These are phyloP conservation scores for Brienomyrus brachyistius DNA, from an alignment of 2,113 vertebrate species.

Conservation along the genomic window DNA sequence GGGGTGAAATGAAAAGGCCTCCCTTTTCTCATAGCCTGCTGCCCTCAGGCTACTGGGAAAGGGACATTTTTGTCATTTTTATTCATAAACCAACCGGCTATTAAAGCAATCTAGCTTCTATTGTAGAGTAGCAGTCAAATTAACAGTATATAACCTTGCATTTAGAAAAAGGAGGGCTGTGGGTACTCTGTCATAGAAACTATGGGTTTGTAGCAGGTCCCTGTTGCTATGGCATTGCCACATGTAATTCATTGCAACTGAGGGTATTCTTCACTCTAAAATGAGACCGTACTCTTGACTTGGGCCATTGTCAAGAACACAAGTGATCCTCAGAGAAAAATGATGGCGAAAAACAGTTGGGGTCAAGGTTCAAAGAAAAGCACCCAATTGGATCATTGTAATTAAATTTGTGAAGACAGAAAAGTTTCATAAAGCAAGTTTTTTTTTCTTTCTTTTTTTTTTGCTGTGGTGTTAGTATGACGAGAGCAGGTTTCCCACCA, in stretches of 20 bases:
- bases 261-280: conserved; percentile 52
- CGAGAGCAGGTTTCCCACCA: conserved; percentile 29
- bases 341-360: conserved; percentile 52
- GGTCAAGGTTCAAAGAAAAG: conserved; percentile 60
- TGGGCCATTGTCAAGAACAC: conserved; percentile 62
- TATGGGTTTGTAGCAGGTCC: conserved; percentile 27
- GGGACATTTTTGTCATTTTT: conserved; percentile 51
- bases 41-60: conserved; percentile 22
- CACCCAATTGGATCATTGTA: conserved; percentile 37
- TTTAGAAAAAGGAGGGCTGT: neutral
- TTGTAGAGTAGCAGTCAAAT: conserved; percentile 36
- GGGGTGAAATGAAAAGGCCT: neutral
- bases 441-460: neutral
- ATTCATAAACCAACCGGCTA: conserved; percentile 53
- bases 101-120: conserved; percentile 50
- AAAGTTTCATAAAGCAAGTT: conserved; percentile 37
- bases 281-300: conserved; percentile 57
- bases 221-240: conserved; percentile 71
- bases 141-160: conserved; percentile 18
- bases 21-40: conserved; percentile 24
- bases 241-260: conserved; percentile 45
- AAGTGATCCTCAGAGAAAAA: conserved; percentile 67
- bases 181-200: conserved; percentile 32
- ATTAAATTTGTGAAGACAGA: conserved; percentile 35
- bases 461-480: neutral